These are phyloP conservation scores for Bombus consobrinus DNA, from an alignment of 1,140 invertebrate genomes.

Conservation along the genomic window DNA sequence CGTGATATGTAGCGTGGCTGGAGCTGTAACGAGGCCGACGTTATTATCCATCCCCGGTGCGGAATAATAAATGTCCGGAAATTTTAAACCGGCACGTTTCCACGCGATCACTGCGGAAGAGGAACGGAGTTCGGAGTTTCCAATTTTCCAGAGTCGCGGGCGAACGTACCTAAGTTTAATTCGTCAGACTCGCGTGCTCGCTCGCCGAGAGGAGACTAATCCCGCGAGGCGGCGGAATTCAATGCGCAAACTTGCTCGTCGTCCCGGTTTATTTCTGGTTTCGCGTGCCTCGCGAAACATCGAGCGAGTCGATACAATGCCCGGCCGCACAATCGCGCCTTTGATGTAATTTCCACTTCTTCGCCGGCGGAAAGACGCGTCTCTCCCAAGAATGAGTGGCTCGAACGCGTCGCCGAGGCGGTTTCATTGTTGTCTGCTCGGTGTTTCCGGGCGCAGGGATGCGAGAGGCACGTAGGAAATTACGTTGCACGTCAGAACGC, in stretches of 20 bases:
- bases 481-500: conserved; percentile 66
- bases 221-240: conserved; percentile 4
- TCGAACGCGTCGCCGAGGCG: conserved; percentile 29
- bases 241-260: conserved; percentile 25
- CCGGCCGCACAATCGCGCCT: conserved; percentile 39
- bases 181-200: not conserved
- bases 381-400: conserved; percentile 1
- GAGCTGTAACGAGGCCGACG: not conserved
- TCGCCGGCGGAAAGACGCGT: conserved; percentile 43
- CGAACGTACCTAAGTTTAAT: conserved; percentile 14
- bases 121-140: not conserved
- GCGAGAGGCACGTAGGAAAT: conserved; percentile 66
- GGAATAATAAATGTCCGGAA: conserved; percentile 39
- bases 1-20: not conserved
- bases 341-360: conserved; percentile 50
- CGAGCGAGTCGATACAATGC: conserved; percentile 36
- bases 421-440: conserved; percentile 56
- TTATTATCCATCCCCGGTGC: conserved; percentile 42
- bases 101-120: not conserved
- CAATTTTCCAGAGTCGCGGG: conserved; percentile 22
- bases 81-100: not conserved
- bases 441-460: conserved; percentile 54
- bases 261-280: conserved; percentile 21
- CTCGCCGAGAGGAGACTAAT: conserved; percentile 2
- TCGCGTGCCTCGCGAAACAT: not conserved